phyloP scores from a whole-genome alignment of 2,888 invertebrate genomes.

The Rhamphomyia laevipes region DNA sequence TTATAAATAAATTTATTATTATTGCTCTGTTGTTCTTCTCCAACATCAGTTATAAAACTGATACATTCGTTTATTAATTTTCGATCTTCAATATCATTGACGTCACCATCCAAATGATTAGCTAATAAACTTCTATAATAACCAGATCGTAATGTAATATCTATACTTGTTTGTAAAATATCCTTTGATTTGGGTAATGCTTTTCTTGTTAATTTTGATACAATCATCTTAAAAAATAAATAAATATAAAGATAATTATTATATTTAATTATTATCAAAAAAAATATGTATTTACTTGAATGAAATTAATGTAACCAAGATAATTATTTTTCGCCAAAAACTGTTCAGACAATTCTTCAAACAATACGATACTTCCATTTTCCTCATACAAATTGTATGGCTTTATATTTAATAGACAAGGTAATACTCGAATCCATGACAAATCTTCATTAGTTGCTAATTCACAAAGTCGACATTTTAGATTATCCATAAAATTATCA shows the following conservation, averaged over 20 bases:
- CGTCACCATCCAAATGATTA: constrained; percentile 28
- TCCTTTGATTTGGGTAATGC: no score
- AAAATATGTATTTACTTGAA: neutral
- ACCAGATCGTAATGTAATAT: neutral
- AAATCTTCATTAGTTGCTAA: constrained; percentile 19
- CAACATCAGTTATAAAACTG: constrained; percentile 31
- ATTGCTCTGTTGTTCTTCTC: constrained; percentile 23
- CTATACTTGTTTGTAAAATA: no score
- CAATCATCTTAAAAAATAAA: neutral
- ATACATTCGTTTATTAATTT: constrained; percentile 24
- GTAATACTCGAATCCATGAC: constrained; percentile 22
- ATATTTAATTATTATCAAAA: neutral
- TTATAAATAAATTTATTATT: constrained; percentile 39
- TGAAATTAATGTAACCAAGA: constrained; percentile 23
- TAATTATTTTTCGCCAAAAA: constrained; percentile 20
- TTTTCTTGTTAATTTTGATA: no score
- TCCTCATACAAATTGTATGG: constrained; percentile 28
- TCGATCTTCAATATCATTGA: constrained; percentile 27
- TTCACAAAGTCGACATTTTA: constrained; percentile 25
- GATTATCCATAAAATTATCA: constrained; percentile 18
- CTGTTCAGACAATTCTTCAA: constrained; percentile 25
- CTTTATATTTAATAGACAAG: constrained; percentile 19
- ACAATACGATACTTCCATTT: constrained; percentile 25
- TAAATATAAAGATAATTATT: neutral
- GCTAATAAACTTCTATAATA: constrained; percentile 20